Conservation (phyloP, 2,797 vertebrate species). For the Crenichthys baileyi region DNA sequence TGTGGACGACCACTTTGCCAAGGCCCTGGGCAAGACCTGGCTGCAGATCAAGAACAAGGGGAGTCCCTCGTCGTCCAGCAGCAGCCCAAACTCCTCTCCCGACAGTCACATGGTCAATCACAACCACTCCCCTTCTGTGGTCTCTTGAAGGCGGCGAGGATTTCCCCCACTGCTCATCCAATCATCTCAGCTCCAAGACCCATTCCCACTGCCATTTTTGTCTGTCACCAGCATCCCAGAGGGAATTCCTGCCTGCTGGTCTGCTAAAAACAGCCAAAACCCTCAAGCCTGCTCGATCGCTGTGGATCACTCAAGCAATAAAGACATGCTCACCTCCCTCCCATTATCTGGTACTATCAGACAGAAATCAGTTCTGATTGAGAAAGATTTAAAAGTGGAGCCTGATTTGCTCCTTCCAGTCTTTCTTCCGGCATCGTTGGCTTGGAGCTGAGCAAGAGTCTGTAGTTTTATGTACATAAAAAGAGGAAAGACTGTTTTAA, state of each 20-base stretch:
- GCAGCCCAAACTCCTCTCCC: constrained; percentile 93
- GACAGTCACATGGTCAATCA: constrained; percentile 93
- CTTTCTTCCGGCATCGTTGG: constrained; percentile 79
- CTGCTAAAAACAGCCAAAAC: constrained; percentile 53
- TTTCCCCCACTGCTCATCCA: constrained; percentile 14
- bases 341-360: constrained; percentile 41
- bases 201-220: constrained; percentile 42
- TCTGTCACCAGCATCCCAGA: constrained; percentile 65
- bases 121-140: constrained; percentile 95
- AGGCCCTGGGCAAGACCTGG: constrained; percentile 97
- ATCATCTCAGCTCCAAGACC: constrained; percentile 42
- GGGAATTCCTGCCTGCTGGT: constrained; percentile 64
- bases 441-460: constrained; percentile 82
- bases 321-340: constrained; percentile 25
- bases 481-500: constrained; percentile 69
- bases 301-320: constrained; percentile 67
- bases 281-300: constrained; percentile 40
- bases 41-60: constrained; percentile 96
- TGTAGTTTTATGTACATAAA: constrained; percentile 81
- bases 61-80: constrained; percentile 87
- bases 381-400: constrained; percentile 53
- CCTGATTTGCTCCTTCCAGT: constrained; percentile 49
- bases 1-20: constrained; percentile 98
- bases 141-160: constrained; percentile 85
- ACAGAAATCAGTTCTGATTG: constrained; percentile 31